Evolutionary conservation across 2,113 vertebrate genomes (phyloP), one percentile per base, ranked within the genome.

Genomic region (Prunella himalayana): DNA sequence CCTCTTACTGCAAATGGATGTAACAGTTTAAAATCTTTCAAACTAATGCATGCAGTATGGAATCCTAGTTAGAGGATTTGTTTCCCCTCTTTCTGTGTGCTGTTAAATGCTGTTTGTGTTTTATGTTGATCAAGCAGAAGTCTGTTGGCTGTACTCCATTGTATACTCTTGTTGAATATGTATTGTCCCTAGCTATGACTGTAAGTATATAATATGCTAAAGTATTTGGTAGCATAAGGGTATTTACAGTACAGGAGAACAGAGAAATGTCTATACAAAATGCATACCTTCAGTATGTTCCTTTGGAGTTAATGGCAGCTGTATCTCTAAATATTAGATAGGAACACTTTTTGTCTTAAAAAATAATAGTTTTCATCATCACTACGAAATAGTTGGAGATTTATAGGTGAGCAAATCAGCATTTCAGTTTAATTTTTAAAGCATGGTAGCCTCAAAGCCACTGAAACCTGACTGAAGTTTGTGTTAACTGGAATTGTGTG

Each of bases 401-500:
- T 83, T 87, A 37, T 86, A 73, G 12, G 4, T 73, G 16, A 73
- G 49, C 61, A 57, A 78, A 73, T 73, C 53, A 76, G 23, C 27
- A 65, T 88, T 95, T 82, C 89, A 90, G 25, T 51, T 95, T 14
- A 63, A 83, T 54, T 95, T 95, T 54, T 86, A 53, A 87, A 60
- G 47, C 44, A 18, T 33, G 33, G 22, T 47, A 84, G 37, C 23
- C 42, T 90, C 47, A 88, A 95, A 82, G 59, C 28, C 49, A 33
- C 54, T 92, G 27, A 81, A 87, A 80, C 37, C 6, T 24, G 19
- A 15, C 44, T 88, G 70, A 82, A 83, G 24, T 92, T 76, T 87
- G 51, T 89, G 30, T 75, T 98, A 93, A 97, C 94, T 79, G 69
- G 51, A 60, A 65, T 80, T 87, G 42, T 89, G 39, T 97, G 56